A percentile compares a stretch with the other conserved stretches of the same genome.
phyloP scores from a whole-genome alignment of 2,888 invertebrate genomes.

The Lottia scabra region DNA sequence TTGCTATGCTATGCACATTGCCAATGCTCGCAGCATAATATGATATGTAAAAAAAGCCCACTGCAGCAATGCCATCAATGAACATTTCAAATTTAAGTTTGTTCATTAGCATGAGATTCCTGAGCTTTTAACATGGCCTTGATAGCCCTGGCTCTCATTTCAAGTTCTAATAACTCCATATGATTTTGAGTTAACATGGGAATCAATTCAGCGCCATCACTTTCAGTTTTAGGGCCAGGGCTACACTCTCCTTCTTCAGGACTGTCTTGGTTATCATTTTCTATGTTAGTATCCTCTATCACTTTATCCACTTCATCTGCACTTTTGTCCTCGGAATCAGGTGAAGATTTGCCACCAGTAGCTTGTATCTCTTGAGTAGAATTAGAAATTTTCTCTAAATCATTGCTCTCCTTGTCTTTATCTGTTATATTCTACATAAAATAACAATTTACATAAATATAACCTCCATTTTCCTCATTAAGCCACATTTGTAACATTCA shows the following conservation, averaged over 20 bases:
- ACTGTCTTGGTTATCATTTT: constrained; percentile 15
- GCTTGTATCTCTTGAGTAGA: no score
- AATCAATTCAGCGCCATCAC: constrained; percentile 19
- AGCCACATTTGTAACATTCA: no score
- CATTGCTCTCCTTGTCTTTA: no score
- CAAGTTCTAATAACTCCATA: constrained; percentile 74
- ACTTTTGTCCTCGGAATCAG: constrained; percentile 18
- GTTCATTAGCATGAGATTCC: constrained; percentile 13
- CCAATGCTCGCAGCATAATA: no score
- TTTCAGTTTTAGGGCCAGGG: constrained; percentile 8
- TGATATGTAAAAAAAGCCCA: no score
- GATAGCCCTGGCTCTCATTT: constrained; percentile 75
- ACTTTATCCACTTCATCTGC: constrained; percentile 5
- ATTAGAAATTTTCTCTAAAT: no score
- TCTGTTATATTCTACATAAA: no score
- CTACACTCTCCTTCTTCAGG: background rate
- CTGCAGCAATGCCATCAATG: background rate
- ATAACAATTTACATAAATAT: no score
- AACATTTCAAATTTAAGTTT: background rate
- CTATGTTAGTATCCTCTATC: background rate
- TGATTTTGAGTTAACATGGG: constrained; percentile 54
- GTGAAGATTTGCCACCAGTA: no score
- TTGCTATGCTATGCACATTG: no score
- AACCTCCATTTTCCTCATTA: no score
- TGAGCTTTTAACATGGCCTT: constrained; percentile 71